Evolutionary conservation across 2,113 vertebrate genomes (phyloP), one percentile per base, ranked within the genome.

Genomic region (Eubucco bourcierii): DNA sequence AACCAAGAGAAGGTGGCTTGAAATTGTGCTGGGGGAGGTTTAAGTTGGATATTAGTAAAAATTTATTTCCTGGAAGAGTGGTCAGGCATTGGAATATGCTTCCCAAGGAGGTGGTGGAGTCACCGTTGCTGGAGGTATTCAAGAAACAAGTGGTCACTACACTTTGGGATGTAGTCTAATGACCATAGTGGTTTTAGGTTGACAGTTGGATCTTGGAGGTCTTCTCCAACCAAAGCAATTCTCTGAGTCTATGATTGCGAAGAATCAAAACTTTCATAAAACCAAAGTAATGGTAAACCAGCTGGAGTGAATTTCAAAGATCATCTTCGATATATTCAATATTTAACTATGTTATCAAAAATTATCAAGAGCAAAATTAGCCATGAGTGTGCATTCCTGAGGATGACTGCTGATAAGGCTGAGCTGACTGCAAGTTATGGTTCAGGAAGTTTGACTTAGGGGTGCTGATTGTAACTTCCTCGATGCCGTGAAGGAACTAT

Each of bases 341-440:
- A 94, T 97, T 95, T 94, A 96, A 88, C 94, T 39, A 3, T 0
- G 39, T n/a, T 95, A 95, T 92, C 85, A 59, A 77, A 71, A 86
- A 75, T 60, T 34, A 82, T 37, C 60, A 8, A 52, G 64, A 77
- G 58, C 61, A 61, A 9, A 87, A 72, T 64, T 64, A 90, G 75
- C 90, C 65, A 5, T 93, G 84, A 87, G 82, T 31, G 27, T 93
- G 88, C 94, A 88, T 87, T 92, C 93, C 87, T 89, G 85, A 15
- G 72, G 74, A 77, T 3, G 0, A 34, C 6, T 28, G 80, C 81
- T 17, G 95, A 94, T 93, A 91, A 94, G 52, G 55, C 44, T 2
- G 10, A 25, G 15, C n/a, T 73, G 89, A 55, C 33, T 78, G 71
- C 72, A 41, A 55, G 79, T 74, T 83, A n/a, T 21, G 10, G 55